Conservation (phyloP, 2,888 invertebrate genomes). For the Eulithis testata region DNA sequence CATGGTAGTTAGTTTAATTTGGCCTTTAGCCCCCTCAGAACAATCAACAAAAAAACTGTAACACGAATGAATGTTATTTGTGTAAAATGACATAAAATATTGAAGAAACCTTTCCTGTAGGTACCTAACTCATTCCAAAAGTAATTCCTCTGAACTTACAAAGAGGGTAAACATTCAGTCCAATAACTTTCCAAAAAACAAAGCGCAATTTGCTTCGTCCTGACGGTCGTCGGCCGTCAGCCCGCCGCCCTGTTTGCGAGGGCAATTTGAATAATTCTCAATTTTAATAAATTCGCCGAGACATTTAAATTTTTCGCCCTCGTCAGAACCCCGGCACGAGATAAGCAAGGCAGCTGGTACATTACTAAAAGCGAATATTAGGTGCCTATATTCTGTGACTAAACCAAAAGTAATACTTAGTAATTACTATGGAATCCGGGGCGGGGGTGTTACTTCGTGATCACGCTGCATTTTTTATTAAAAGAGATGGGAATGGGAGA, state of each 20-base stretch:
- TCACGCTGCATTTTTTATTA: too few relatives aligned
- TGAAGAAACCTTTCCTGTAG: constrained; percentile 7
- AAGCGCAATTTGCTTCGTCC: constrained; percentile 25
- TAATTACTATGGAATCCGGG: too few relatives aligned
- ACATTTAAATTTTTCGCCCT: constrained; percentile 34
- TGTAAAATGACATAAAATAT: constrained; percentile 6
- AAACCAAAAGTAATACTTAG: too few relatives aligned
- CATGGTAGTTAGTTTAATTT: too few relatives aligned
- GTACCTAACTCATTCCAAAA: constrained; percentile 8
- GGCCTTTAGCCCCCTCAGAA: too few relatives aligned
- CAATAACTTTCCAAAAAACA: constrained; percentile 29
- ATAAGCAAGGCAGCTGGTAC: constrained; percentile 2
- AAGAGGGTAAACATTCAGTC: constrained; percentile 18
- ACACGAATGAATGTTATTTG: constrained; percentile 1
- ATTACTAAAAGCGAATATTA: neutral
- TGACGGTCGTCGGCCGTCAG: constrained; percentile 17
- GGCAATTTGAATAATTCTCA: constrained; percentile 44
- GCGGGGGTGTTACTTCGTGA: too few relatives aligned
- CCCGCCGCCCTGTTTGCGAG: constrained; percentile 25
- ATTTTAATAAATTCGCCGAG: constrained; percentile 43
- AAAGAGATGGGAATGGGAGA: too few relatives aligned
- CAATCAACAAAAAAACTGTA: neutral
- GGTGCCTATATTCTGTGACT: too few relatives aligned
- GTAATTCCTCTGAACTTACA: constrained; percentile 7
- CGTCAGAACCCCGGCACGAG: constrained; percentile 2